phyloP scores from a whole-genome alignment of 2,797 vertebrate species.

The Channa striata region DNA sequence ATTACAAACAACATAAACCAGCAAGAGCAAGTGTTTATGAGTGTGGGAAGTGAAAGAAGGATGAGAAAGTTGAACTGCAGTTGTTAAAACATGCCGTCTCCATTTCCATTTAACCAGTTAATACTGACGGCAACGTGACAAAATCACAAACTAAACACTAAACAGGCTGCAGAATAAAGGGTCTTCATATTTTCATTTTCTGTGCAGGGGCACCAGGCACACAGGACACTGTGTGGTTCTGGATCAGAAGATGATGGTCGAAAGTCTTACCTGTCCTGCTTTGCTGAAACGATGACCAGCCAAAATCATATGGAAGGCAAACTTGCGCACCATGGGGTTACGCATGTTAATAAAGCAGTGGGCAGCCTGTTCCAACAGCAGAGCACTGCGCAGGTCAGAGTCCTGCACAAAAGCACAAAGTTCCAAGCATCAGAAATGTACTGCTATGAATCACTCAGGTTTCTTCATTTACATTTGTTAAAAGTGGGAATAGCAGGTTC shows the following conservation, averaged over 20 bases:
- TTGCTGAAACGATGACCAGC: constrained; percentile 98
- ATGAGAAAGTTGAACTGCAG: no score
- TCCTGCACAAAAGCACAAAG: constrained; percentile 79
- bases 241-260: not conserved
- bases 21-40: no score
- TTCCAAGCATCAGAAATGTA: constrained; percentile 1
- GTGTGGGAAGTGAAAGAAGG: no score
- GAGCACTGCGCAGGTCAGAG: constrained; percentile 96
- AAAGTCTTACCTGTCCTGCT: constrained; percentile 91
- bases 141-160: no score
- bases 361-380: constrained; percentile 95
- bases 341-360: constrained; percentile 99
- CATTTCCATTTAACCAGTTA: no score
- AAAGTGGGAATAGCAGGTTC: not conserved
- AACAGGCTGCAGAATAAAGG: no score
- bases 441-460: not conserved
- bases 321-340: constrained; percentile 97
- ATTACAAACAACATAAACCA: no score
- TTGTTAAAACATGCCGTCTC: no score
- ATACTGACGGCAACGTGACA: no score
- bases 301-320: constrained; percentile 98
- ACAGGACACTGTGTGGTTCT: no score
- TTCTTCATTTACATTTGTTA: not conserved
- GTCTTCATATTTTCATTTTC: no score
- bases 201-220: not conserved